Percentiles rank a stretch among this genome's conserved stretches.
These are phyloP conservation scores for Palythoa caribaeorum DNA, from an alignment of 92 coral and sea anemone genomes.

Conservation along the genomic window DNA sequence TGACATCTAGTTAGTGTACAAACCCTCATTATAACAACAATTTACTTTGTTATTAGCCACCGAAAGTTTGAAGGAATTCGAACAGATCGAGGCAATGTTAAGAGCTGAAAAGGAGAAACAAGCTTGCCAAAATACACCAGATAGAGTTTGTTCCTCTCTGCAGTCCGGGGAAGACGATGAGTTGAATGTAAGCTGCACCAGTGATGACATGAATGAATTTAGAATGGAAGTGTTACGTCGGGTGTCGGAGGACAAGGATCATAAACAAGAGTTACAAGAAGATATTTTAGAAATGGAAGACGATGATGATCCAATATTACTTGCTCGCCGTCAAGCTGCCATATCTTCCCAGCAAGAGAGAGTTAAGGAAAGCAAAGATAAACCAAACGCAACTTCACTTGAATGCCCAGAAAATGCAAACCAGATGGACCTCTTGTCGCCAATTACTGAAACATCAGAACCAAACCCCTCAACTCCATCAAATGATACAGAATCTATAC, in stretches of 20 bases:
- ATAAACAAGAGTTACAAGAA: conserved; percentile 55
- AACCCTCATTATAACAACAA: no score
- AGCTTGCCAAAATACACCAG: neutral
- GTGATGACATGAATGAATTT: conserved; percentile 89
- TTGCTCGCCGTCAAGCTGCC: conserved; percentile 33
- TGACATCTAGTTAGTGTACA: no score
- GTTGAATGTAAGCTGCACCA: conserved; percentile 83
- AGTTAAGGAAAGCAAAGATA: conserved; percentile 29
- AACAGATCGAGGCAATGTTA: conserved; percentile 85
- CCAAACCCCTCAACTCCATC: conserved; percentile 67
- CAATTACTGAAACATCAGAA: conserved; percentile 81
- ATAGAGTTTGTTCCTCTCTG: neutral
- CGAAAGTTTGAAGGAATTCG: conserved; percentile 73
- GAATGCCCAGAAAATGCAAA: conserved; percentile 37
- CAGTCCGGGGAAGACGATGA: conserved; percentile 68
- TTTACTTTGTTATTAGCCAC: neutral
- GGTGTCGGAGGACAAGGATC: conserved; percentile 74
- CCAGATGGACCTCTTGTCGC: conserved; percentile 77
- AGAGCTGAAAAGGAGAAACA: conserved; percentile 49
- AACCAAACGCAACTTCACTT: conserved; percentile 19
- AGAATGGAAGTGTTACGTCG: conserved; percentile 85
- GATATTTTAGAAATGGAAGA: conserved; percentile 39
- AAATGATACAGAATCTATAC: conserved; percentile 62
- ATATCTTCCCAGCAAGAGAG: conserved; percentile 13
- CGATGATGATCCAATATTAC: conserved; percentile 63